Evolutionary conservation across 2,797 vertebrate genomes (phyloP).

Genomic region (Tamandua tetradactyla): DNA sequence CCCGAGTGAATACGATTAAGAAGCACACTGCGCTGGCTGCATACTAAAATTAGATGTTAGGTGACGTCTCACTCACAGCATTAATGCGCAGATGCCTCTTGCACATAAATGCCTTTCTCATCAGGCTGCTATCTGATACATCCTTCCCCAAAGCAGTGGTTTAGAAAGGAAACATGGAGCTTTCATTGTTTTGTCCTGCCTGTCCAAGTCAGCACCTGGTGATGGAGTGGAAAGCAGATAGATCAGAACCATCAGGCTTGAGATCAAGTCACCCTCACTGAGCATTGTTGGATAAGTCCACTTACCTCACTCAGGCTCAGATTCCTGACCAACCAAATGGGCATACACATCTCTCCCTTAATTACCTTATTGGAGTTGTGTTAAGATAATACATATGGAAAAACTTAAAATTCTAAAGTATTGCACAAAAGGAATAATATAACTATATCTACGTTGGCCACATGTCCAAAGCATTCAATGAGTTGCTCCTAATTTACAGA

Average conservation of each 20-base stretch:
- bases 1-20: constrained; percentile 76
- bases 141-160: not conserved
- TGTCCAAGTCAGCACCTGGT: not conserved
- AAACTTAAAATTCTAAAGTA: not conserved
- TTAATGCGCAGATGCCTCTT: constrained; percentile 66
- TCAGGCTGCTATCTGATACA: not conserved
- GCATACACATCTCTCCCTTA: not conserved
- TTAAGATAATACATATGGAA: not conserved
- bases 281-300: not conserved
- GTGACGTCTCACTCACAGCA: constrained; percentile 61
- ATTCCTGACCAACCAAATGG: not conserved
- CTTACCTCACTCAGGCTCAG: not conserved
- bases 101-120: constrained; percentile 56
- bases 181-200: not conserved
- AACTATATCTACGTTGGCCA: not conserved
- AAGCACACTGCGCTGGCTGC: constrained; percentile 66
- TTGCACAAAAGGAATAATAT: not conserved
- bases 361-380: not conserved
- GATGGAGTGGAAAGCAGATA: not conserved
- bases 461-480: not conserved
- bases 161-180: not conserved
- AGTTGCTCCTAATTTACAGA: not conserved
- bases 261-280: not conserved
- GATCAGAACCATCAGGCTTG: not conserved
- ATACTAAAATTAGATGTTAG: constrained; percentile 79